Conservation (phyloP, 1,140 invertebrate species). For the Drosophila bipectinata region DNA sequence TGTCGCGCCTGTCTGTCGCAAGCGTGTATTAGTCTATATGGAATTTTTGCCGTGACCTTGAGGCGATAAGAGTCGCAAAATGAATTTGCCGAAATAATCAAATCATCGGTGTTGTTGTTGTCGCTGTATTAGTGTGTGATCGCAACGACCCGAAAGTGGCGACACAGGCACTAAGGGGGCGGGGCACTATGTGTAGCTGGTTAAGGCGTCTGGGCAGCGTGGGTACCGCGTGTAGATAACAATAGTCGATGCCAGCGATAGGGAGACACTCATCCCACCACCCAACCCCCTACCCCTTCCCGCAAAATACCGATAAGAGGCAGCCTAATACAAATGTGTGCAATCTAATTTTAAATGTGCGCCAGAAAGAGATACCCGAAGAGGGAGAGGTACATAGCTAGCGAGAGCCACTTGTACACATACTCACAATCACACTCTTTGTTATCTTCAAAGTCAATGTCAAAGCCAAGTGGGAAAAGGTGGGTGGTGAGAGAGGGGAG, state of each 20-base stretch:
- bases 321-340: slow-evolving; percentile 5
- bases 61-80: slow-evolving; percentile 79
- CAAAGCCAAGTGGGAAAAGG: slow-evolving; percentile 46
- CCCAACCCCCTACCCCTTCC: not conserved
- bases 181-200: not conserved
- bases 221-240: slow-evolving; percentile 72
- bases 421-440: slow-evolving; percentile 27
- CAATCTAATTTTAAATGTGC: slow-evolving; percentile 68
- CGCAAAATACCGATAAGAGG: slow-evolving; percentile 23
- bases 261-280: slow-evolving; percentile 24
- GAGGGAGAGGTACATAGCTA: not conserved
- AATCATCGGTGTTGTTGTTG: slow-evolving; percentile 45
- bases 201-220: slow-evolving; percentile 40
- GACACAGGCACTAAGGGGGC: not conserved
- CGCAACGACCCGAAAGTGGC: not conserved
- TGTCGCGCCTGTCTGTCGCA: slow-evolving; percentile 57
- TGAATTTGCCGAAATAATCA: slow-evolving; percentile 80
- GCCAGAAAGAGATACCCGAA: not conserved
- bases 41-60: slow-evolving; percentile 81
- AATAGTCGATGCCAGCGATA: slow-evolving; percentile 51
- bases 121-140: not conserved
- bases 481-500: not conserved
- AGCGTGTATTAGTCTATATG: slow-evolving; percentile 37
- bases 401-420: slow-evolving; percentile 23
- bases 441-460: slow-evolving; percentile 78